A percentile compares a stretch with the other conserved stretches of the same genome.
These are phyloP conservation scores for Galerucella calmariensis DNA, from an alignment of 2,888 invertebrate genomes.

Conservation along the genomic window DNA sequence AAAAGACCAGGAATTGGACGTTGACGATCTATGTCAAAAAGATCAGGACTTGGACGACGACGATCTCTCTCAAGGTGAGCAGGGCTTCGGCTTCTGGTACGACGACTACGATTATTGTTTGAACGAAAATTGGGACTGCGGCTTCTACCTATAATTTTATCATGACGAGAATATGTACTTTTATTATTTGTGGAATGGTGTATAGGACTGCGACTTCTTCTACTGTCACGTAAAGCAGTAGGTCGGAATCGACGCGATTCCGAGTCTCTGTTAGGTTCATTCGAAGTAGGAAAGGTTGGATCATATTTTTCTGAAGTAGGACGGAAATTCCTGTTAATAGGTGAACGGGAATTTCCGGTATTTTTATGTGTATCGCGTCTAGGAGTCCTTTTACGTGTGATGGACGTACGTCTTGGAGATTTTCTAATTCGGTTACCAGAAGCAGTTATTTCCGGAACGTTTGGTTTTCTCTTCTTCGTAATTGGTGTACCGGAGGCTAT, in stretches of 20 bases:
- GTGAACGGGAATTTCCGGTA: constrained; percentile 7
- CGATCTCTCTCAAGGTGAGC: background rate
- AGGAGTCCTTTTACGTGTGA: background rate
- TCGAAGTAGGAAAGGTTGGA: background rate
- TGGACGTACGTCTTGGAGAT: background rate
- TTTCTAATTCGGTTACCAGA: background rate
- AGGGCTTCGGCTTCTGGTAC: background rate
- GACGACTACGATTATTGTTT: background rate
- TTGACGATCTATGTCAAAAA: background rate
- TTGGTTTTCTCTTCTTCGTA: background rate
- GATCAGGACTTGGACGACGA: background rate
- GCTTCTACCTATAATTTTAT: background rate
- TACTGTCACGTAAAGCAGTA: background rate
- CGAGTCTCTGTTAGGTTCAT: background rate
- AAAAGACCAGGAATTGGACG: background rate
- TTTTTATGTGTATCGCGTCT: background rate
- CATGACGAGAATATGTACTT: background rate
- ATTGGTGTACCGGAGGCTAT: background rate
- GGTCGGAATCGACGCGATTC: background rate
- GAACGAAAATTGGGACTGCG: background rate
- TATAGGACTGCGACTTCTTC: background rate
- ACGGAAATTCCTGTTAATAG: background rate
- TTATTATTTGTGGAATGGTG: background rate
- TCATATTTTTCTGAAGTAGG: background rate
- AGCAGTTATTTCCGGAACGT: background rate